Base-by-base conservation (phyloP, 2,113 vertebrate genomes). In the Alosa alosa region DNA sequence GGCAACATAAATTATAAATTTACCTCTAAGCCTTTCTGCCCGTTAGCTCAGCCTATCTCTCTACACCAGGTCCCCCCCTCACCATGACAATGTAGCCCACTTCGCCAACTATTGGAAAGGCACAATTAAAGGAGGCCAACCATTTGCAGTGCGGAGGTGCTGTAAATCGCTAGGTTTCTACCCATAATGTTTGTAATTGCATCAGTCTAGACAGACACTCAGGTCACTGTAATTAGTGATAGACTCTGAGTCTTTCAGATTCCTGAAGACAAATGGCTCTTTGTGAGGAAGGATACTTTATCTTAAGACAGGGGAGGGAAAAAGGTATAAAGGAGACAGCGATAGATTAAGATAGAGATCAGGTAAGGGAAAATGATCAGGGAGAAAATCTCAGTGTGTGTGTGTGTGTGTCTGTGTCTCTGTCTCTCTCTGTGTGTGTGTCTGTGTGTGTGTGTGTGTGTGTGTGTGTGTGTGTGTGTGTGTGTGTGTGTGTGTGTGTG, bases 181-280 rank as follows among this genome's bases (percentile, higher is more conserved):
- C 84, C 52, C 68, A 36, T 47, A 82, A 72, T 83, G 68, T 82
- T 68, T 72, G 81, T 86, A 82, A 82, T 86, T 82, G 57, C 39
- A 36, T 36, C n/a, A 15, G 85, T 82, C 81, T 82, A 82, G 81
- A 82, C 86, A 31, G 39, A 17, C 8, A 17, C 49, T 36, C 20
- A 22, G 83, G 60, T 17, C 31, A 83, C 83, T 45, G 72, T 87
- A 64, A 87, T 84, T 81, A 64, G 81, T 8, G 82, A 81, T 45
- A 83, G 31, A 49, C 41, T 75, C 47, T 13, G 41, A 81, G 82
- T n/a, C 75, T 55, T 25, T 81, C 75, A 81, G 45, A 81, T 45
- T 82, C 81, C 72, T 82, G 52, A 13, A 57, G 45, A 81, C 50
- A 83, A 64, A 57, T n/a, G 50, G 13, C 25, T 55, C 75, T 84